Evolutionary conservation across 2,797 vertebrate genomes (phyloP), one percentile per base, ranked within the genome.

Genomic region (Mormyrops boulengeri): DNA sequence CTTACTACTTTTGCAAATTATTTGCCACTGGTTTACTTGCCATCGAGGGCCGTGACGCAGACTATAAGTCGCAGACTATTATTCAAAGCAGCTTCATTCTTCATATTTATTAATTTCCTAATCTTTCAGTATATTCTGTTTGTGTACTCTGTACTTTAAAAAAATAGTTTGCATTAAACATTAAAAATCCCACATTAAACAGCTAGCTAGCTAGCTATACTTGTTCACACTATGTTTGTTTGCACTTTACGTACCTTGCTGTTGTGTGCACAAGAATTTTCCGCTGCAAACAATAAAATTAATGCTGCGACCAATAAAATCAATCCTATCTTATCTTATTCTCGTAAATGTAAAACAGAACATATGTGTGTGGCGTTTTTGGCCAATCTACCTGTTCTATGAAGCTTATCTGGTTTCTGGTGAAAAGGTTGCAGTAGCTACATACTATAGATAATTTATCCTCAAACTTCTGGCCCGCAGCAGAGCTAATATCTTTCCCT

Each of bases 11-110:
- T 73, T 77, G 50, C 85, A 77, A 47, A 30, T 19, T 66, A 88
- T 89, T 66, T 90, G 89, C 85, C 17, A 8, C 26, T 44, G 38
- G 66, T 88, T 82, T 82, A 88, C 26, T 44, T 60, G 52, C 60
- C 60, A 57, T 14, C 22, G 22, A 69, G 9, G 22, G 8, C 26
- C 62, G 9, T 66, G 22, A 66, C 0, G 8, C 26, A 30, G 26
- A 30, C 26, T 47, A 30, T 38, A 89, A 19, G 53, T 84, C 2
- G 6, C 77, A 62, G 22, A 9, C 6, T 82, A 19, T 82, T 34
- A 62, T 62, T 26, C 9, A 30, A 34, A 69, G 62, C 26, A 0
- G 62, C 62, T 30, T 30, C 26, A 4, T 69, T 69, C 62, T 34
- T 69, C 62, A 69, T 30, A 69, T 14, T 34, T 69, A 30, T 26